Conservation (phyloP, 2,797 vertebrate genomes). For the Oceanodroma leucorhoa region DNA sequence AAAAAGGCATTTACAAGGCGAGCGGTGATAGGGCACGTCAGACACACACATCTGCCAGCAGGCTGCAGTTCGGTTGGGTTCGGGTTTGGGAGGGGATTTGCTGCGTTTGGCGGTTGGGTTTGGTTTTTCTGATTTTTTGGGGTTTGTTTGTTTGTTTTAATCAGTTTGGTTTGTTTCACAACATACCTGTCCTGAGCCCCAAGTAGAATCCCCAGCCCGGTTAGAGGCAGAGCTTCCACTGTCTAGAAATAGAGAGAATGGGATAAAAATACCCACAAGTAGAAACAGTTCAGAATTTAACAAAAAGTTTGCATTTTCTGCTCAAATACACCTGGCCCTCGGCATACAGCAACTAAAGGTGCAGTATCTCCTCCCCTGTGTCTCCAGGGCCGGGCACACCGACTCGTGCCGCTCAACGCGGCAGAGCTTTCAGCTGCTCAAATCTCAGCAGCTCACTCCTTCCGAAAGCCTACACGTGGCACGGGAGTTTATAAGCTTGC, state of each 20-base stretch:
- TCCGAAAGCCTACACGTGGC: neutral
- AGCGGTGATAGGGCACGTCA: neutral
- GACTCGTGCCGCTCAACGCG: neutral
- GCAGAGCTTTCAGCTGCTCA: neutral
- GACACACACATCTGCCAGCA: neutral
- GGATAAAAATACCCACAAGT: conserved; percentile 69
- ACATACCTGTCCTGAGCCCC: conserved; percentile 74
- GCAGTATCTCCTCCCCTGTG: conserved; percentile 49
- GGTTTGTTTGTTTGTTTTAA: conserved; percentile 35
- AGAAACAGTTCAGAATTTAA: conserved; percentile 55
- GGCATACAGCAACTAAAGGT: conserved; percentile 22
- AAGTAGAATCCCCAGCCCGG: conserved; percentile 69
- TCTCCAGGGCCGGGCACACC: neutral
- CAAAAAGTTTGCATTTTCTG: conserved; percentile 23
- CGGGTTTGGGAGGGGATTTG: conserved; percentile 39
- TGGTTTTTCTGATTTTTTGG: conserved; percentile 44
- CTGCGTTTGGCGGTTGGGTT: conserved; percentile 37
- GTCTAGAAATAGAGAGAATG: conserved; percentile 75
- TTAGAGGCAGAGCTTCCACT: conserved; percentile 70
- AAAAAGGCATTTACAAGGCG: conserved; percentile 47
- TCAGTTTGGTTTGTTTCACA: conserved; percentile 40
- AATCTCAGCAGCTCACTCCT: neutral
- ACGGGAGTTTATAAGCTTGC: neutral
- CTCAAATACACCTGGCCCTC: conserved; percentile 33
- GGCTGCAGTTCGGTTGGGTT: conserved; percentile 22